Percentiles rank a stretch among this genome's conserved stretches.
Conservation (phyloP, 2,113 vertebrate species). For the Corapipo altera region DNA sequence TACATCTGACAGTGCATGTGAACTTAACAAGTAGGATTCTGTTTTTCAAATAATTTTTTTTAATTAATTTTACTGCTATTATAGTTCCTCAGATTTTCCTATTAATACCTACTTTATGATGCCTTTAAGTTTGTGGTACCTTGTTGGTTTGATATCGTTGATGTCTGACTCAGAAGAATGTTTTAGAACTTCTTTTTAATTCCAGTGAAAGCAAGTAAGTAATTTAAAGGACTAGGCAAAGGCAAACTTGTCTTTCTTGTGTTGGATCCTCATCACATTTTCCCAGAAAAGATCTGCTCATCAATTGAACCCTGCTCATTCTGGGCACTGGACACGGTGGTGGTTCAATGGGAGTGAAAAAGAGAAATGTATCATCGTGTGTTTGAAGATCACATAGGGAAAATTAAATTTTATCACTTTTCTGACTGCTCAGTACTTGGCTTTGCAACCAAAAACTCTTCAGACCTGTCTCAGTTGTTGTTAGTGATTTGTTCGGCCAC, state of each 20-base stretch:
- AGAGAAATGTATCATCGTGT: background rate
- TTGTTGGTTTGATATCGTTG: background rate
- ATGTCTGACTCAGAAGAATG: background rate
- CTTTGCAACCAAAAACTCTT: background rate
- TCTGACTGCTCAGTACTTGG: background rate
- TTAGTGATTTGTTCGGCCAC: background rate
- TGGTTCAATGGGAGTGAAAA: background rate
- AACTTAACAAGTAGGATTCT: background rate
- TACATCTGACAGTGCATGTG: background rate
- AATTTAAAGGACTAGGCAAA: background rate
- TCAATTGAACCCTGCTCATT: background rate
- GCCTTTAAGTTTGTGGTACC: background rate
- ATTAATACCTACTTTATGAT: background rate
- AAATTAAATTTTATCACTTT: background rate
- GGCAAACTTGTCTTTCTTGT: background rate
- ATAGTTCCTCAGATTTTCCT: background rate
- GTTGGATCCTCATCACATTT: background rate
- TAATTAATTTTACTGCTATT: background rate
- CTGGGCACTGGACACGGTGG: background rate
- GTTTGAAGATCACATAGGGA: background rate
- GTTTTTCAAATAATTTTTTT: background rate
- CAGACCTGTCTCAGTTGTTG: rapidly evolving
- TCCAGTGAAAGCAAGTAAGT: background rate
- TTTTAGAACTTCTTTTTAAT: background rate
- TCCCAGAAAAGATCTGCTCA: background rate